Evolutionary conservation across 2,113 vertebrate genomes (phyloP), one percentile per base, ranked within the genome.

Genomic region (Thunnus maccoyii): DNA sequence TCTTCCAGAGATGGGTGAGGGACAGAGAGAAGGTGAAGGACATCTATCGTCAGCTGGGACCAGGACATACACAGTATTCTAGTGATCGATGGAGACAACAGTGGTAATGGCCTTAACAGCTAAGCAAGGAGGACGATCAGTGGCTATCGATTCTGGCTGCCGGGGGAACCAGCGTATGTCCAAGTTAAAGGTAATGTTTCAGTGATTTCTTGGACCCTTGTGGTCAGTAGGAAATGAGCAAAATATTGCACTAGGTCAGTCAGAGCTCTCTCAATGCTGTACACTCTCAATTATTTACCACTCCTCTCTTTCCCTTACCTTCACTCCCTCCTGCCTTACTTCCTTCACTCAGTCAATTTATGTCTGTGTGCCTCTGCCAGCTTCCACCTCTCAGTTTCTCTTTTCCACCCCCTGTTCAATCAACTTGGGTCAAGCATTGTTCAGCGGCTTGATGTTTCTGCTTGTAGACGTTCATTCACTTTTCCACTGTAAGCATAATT

Each of bases 31-130:
- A 62, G n/a, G 79, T 64, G 77, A 69, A 27, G 58, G 55, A 66
- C 32, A 72, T 58, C 58, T 25, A 5, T 60, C 1, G 48, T 72
- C 83, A 67, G 57, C 74, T 14, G 61, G 72, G 78, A 70, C 57
- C 66, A 57, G 68, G 58, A 80, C 61, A 72, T 64, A 76, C 68
- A 54, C 22, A 22, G 52, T 56, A 27, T 62, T 48, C 30, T 44
- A 22, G 50, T 62, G 81, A 92, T 89, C 65, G 60, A 92, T 89
- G 83, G 56, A 71, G 86, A 84, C 72, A 61, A 46, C 80, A 17
- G 32, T 13, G 77, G 66, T 89, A 84, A 91, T 67, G 80, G 72
- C 72, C 79, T 65, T 79, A 85, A 91, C 90, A 79, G 60, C 66
- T 66, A 44, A 82, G 76, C 75, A 80, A 52, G 82, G 80, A 65